phyloP scores from a whole-genome alignment of 2,113 vertebrate genomes.

The Cervus canadensis region DNA sequence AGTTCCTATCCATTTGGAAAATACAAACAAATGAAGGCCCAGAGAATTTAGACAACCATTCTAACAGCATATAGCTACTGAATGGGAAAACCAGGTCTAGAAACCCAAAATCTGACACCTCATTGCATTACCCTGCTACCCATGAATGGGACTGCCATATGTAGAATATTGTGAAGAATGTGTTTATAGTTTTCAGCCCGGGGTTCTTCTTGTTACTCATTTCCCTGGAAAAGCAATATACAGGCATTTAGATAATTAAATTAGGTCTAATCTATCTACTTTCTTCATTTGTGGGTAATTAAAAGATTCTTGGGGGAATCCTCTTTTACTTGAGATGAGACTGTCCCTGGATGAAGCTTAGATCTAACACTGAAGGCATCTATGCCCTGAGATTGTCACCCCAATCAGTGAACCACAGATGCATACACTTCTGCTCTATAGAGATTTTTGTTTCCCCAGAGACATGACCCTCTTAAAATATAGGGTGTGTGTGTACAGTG shows the following conservation, averaged over 20 bases:
- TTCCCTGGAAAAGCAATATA: not conserved
- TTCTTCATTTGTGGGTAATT: not conserved
- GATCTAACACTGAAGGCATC: not conserved
- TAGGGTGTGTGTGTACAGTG: not conserved
- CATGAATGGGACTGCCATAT: not conserved
- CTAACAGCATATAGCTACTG: not conserved
- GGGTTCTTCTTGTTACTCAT: not conserved
- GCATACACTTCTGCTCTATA: not conserved
- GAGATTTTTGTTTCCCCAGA: not conserved
- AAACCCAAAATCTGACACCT: not conserved
- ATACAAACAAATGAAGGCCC: conserved; percentile 1
- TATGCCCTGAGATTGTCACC: not conserved
- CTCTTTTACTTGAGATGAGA: not conserved
- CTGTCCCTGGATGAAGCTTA: not conserved
- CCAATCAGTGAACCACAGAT: not conserved
- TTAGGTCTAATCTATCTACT: not conserved
- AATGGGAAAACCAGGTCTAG: not conserved
- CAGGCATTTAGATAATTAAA: not conserved
- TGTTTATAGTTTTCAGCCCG: not conserved
- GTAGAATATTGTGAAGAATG: not conserved
- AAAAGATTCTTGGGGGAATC: not conserved
- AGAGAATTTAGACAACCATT: not conserved
- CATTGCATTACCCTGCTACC: not conserved
- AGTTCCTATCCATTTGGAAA: conserved; percentile 19
- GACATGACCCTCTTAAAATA: not conserved